Percentiles rank a stretch among this genome's conserved stretches.
Evolutionary conservation across 2,113 vertebrate genomes (phyloP).

Genomic region (Ailurus styani): DNA sequence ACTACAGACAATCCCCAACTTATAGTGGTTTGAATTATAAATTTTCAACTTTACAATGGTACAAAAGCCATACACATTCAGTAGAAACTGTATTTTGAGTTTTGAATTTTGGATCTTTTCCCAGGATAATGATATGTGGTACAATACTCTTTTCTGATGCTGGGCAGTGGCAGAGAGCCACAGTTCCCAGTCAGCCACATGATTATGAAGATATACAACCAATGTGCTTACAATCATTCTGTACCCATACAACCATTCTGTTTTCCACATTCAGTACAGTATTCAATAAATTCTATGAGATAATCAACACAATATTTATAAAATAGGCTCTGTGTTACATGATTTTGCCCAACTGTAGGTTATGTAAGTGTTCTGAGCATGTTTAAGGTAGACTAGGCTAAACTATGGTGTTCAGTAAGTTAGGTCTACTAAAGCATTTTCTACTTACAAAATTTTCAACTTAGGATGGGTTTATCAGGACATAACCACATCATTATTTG

Average conservation of each 20-base stretch:
- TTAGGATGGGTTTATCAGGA: not conserved
- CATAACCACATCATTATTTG: not conserved
- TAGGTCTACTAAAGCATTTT: not conserved
- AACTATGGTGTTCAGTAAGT: not conserved
- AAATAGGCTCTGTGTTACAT: not conserved
- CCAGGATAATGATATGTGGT: not conserved
- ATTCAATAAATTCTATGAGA: not conserved
- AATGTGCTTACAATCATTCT: not conserved
- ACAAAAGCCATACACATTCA: not conserved
- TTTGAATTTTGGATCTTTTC: not conserved
- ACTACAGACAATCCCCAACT: not conserved
- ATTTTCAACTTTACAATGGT: not conserved
- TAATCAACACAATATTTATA: not conserved
- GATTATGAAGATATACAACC: not conserved
- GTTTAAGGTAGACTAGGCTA: not conserved
- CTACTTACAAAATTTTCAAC: not conserved
- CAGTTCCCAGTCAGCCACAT: not conserved
- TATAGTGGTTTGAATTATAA: not conserved
- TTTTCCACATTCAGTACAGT: not conserved
- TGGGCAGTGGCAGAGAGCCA: not conserved
- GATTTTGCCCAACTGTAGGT: not conserved
- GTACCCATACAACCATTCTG: not conserved
- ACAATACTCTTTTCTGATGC: not conserved
- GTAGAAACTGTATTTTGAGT: not conserved
- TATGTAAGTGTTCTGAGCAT: not conserved